Evolutionary conservation across 2,797 vertebrate species (phyloP).

Genomic region (Prunella strophiata): DNA sequence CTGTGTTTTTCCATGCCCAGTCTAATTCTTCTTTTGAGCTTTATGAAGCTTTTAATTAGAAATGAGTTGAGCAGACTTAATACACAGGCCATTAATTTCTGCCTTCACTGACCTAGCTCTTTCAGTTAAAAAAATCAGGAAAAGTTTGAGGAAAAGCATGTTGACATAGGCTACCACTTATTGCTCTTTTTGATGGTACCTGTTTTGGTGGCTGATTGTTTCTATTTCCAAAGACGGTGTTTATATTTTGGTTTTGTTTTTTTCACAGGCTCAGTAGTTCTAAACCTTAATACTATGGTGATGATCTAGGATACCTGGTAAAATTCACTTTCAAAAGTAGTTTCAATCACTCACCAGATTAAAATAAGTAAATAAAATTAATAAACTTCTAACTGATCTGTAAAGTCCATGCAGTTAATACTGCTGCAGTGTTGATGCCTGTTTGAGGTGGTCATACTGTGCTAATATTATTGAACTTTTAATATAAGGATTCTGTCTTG

Average conservation of each 20-base stretch:
- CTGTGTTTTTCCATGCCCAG: not conserved
- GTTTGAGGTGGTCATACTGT: not conserved
- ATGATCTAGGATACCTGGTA: not conserved
- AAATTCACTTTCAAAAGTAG: not conserved
- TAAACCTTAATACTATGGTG: not conserved
- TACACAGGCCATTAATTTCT: not conserved
- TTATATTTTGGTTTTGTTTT: not conserved
- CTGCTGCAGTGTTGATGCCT: not conserved
- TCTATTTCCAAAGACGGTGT: not conserved
- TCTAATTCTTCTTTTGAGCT: not conserved
- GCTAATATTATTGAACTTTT: not conserved
- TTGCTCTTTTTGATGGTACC: not conserved
- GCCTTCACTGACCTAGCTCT: not conserved
- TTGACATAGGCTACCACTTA: not conserved
- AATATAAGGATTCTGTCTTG: not conserved
- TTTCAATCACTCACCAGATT: not conserved
- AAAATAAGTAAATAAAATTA: not conserved
- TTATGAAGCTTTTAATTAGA: conserved; percentile 36
- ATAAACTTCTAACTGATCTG: not conserved
- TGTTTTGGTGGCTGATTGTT: not conserved
- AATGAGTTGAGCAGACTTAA: not conserved
- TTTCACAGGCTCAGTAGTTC: not conserved
- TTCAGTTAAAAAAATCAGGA: not conserved
- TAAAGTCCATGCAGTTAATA: not conserved
- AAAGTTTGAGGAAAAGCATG: not conserved